Evolutionary conservation across 2,888 invertebrate genomes (phyloP).

Genomic region (Meta bourneti): DNA sequence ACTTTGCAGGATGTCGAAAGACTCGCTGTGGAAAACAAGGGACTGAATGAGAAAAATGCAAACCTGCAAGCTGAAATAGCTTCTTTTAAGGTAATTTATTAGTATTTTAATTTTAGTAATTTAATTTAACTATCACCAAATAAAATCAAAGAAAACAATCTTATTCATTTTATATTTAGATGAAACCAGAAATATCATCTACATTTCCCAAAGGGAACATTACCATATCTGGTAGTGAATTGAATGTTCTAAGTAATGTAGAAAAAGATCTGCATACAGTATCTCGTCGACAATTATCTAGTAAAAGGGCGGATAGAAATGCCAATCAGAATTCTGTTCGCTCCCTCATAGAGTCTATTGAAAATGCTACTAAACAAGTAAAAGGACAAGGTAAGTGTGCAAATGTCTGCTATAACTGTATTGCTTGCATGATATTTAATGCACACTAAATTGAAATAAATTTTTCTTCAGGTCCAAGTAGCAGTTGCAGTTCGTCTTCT

Average conservation of each 20-base stretch:
- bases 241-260: conserved; percentile 50
- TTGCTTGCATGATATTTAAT: neutral
- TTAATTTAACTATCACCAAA: neutral
- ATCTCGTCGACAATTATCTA: conserved; percentile 56
- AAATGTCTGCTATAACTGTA: neutral
- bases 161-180: neutral
- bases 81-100: conserved; percentile 83
- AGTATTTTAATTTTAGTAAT: neutral
- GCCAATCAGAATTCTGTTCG: conserved; percentile 88
- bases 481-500: conserved; percentile 85
- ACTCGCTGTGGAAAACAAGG: conserved; percentile 90
- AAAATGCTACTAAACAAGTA: conserved; percentile 85
- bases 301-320: conserved; percentile 64
- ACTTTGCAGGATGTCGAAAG: conserved; percentile 87
- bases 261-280: conserved; percentile 66
- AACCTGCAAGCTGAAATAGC: conserved; percentile 90
- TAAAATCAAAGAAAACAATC: neutral
- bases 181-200: conserved; percentile 35
- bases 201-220: conserved; percentile 40
- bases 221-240: conserved; percentile 9
- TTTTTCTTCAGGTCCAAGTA: conserved; percentile 78
- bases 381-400: conserved; percentile 63
- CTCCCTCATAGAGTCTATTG: conserved; percentile 93
- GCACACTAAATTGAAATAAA: no score
- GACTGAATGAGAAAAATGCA: conserved; percentile 88